Evolutionary conservation across 1,140 invertebrate genomes (phyloP).

Genomic region (Sinella curviseta): DNA sequence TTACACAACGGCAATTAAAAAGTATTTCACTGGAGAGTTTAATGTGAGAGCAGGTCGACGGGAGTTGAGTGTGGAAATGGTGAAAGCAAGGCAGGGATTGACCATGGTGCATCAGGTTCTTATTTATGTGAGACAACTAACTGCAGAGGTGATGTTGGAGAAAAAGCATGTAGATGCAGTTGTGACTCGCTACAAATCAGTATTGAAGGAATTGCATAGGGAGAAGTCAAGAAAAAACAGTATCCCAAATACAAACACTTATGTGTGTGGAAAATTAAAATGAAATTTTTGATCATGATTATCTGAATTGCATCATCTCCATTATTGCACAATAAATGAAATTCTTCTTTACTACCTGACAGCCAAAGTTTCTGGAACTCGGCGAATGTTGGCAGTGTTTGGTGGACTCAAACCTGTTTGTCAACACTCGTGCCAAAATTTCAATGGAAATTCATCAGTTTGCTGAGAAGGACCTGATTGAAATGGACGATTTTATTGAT

Average conservation of each 20-base stretch:
- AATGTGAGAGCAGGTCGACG: slow-evolving; percentile 17
- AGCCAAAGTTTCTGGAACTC: slow-evolving; percentile 66
- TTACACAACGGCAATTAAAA: slow-evolving; percentile 32
- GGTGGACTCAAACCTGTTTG: slow-evolving; percentile 64
- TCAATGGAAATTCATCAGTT: slow-evolving; percentile 59
- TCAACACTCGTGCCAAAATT: slow-evolving; percentile 61
- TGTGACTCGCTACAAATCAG: background rate
- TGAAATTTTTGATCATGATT: background rate
- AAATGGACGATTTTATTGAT: slow-evolving; percentile 29
- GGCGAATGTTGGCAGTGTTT: slow-evolving; percentile 64
- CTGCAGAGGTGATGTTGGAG: slow-evolving; percentile 22
- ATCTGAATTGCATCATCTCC: background rate
- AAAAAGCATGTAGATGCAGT: background rate
- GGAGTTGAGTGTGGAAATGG: slow-evolving; percentile 32
- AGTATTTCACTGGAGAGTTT: slow-evolving; percentile 29
- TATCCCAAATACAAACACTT: background rate
- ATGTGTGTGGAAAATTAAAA: slow-evolving; percentile 28
- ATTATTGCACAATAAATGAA: too few species aligned
- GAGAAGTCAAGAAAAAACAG: slow-evolving; percentile 12
- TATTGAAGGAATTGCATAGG: slow-evolving; percentile 29
- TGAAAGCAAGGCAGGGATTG: slow-evolving; percentile 32
- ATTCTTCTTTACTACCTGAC: too few species aligned
- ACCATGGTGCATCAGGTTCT: slow-evolving; percentile 40
- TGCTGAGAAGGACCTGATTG: slow-evolving; percentile 30
- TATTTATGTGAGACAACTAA: slow-evolving; percentile 37